Conservation (phyloP, 2,888 invertebrate genomes). For the Tenthredo mesomela region DNA sequence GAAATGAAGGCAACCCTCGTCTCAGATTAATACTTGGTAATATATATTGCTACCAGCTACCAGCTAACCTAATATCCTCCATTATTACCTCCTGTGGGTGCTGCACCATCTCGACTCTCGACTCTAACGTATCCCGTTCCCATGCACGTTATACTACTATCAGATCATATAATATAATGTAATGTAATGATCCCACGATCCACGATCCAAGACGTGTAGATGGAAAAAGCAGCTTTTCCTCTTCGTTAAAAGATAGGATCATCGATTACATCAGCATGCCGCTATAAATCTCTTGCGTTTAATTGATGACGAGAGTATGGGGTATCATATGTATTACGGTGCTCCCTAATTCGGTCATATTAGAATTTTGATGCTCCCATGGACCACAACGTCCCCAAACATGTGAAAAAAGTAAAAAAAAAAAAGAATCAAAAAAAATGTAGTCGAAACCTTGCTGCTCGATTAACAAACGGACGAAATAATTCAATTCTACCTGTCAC, state of each 20-base stretch:
- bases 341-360: too few relatives aligned
- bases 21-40: slow-evolving; percentile 56
- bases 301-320: too few relatives aligned
- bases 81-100: slow-evolving; percentile 1
- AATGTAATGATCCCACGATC: not conserved
- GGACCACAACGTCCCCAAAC: too few relatives aligned
- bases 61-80: slow-evolving; percentile 51
- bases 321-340: too few relatives aligned
- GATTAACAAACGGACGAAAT: slow-evolving; percentile 44
- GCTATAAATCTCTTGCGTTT: not conserved
- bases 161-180: not conserved
- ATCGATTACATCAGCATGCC: not conserved
- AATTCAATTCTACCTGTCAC: slow-evolving; percentile 23
- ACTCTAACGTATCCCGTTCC: not conserved
- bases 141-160: not conserved
- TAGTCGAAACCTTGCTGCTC: not conserved
- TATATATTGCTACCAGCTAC: slow-evolving; percentile 46
- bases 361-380: too few relatives aligned
- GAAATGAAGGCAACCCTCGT: slow-evolving; percentile 60
- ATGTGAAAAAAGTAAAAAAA: too few relatives aligned
- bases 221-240: not conserved
- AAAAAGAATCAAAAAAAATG: too few relatives aligned
- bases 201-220: too few relatives aligned
- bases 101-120: not conserved
- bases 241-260: not conserved